Conservation (phyloP, 2,113 vertebrate genomes). For the Coryphaenoides rupestris region DNA sequence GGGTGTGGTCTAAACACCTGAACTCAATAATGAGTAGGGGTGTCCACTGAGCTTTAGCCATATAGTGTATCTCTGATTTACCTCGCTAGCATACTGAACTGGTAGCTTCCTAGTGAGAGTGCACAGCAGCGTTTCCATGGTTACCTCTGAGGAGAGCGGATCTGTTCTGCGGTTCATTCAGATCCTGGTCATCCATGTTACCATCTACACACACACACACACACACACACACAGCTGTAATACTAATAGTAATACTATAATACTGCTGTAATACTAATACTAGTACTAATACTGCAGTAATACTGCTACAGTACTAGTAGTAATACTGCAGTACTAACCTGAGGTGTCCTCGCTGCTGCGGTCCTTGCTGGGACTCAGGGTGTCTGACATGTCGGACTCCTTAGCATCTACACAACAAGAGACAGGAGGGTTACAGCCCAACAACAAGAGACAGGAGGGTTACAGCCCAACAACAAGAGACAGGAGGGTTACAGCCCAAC, state of each 20-base stretch:
- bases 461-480: no score
- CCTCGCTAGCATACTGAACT: no score
- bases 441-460: no score
- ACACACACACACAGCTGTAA: neutral
- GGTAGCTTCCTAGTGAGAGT: neutral
- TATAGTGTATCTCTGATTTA: no score
- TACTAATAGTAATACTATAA: no score
- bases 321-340: constrained; percentile 63
- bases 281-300: no score
- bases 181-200: constrained; percentile 96
- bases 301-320: no score
- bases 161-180: constrained; percentile 91
- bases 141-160: constrained; percentile 92
- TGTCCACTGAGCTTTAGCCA: no score
- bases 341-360: constrained; percentile 97
- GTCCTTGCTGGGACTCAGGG: constrained; percentile 97
- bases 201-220: constrained; percentile 73
- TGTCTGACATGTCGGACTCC: constrained; percentile 96
- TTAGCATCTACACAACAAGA: constrained; percentile 75
- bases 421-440: neutral
- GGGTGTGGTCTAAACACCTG: no score
- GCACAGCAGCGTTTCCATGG: neutral
- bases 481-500: neutral
- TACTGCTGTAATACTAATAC: constrained; percentile 35
- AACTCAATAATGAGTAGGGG: no score